Evolutionary conservation across 2,113 vertebrate species (phyloP), one percentile per base, ranked within the genome.

Genomic region (Catharus fuscescens): DNA sequence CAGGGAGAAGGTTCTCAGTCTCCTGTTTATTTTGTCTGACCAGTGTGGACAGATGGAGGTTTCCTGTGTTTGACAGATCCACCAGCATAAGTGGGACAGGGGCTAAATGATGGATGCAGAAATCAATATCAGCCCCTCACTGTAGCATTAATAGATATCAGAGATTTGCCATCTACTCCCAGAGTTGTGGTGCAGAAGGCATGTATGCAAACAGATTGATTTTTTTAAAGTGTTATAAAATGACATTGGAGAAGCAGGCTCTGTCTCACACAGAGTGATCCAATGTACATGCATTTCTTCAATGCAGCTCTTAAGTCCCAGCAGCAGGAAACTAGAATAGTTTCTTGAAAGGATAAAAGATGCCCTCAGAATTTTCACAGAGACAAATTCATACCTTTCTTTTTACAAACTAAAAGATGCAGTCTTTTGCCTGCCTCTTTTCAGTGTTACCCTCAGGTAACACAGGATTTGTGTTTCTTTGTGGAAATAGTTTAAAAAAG

Each of bases 1-100:
- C 94, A 95, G 90, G 67, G 88, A 96, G 90, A 90, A 94, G 90
- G 82, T 88, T 95, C 90, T 95, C 17, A 4, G 86, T 85, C 93
- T 95, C 76, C 60, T 32, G 26, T 86, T 93, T 91, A 57, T 86
- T 93, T 79, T 78, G 61, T 80, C 59, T 90, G 88, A 86, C 90
- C 90, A 4, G 25, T 85, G 47, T 64, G 80, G 81, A 5, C 86
- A 93, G 92, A 83, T 81, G 93, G 96, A 94, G 90, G 28, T 95
- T 95, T 74, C 93, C 94, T 45, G 0, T 59, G 34, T 90, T 77
- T 97, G 93, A 94, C 93, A 94, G 92, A 77, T 94, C 78, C 84
- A 85, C 97, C 94, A 70, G 78, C 91, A 54, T 19, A 86, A 95
- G 86, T 71, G 34, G 70, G 80, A 88, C 83, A 95, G 92, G 95